Evolutionary conservation across 2,113 vertebrate species (phyloP), one percentile per base, ranked within the genome.

Genomic region (Proteles cristata): DNA sequence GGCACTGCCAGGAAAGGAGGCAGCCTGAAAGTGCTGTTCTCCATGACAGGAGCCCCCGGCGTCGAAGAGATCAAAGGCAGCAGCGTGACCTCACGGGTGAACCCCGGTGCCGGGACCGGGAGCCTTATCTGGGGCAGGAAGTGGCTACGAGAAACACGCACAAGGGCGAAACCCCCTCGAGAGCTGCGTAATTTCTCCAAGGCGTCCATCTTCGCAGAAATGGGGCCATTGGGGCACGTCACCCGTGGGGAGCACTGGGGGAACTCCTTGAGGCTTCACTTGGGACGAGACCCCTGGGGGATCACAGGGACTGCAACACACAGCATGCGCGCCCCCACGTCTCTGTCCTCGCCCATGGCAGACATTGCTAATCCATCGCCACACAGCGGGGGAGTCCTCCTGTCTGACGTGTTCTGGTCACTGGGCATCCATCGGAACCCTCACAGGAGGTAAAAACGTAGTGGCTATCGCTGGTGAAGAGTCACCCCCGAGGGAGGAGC

Each of bases 71-170:
- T 85, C 45, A 35, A 74, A 89, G 43, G 89, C 14, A 48, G 63
- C 16, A n/a, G 31, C 3, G 66, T 89, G 86, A 85, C 89, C 74
- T 97, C 58, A 48, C 2, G 1, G 76, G 53, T 68, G 39, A 96
- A 26, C 89, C 91, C 66, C 31, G 5, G 74, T 1, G 48, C 45
- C 35, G 80, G 71, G 61, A 33, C 48, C 16, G 79, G 65, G 82
- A 69, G 68, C 39, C 21, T 80, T 61, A 95, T 94, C 79, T 96
- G 96, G 93, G 94, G 39, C 97, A 97, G 97, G 97, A 98, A 97
- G 97, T 98, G 93, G 94, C 93, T 88, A 6, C 11, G 39, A 79
- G 50, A 82, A 86, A 68, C 19, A 74, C 1, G 14, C 91, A 65
- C 48, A 77, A 58, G 68, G 9, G n/a, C 58, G 83, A 96, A 98